Conservation (phyloP, 2,888 invertebrate species). For the Acleris emargana region DNA sequence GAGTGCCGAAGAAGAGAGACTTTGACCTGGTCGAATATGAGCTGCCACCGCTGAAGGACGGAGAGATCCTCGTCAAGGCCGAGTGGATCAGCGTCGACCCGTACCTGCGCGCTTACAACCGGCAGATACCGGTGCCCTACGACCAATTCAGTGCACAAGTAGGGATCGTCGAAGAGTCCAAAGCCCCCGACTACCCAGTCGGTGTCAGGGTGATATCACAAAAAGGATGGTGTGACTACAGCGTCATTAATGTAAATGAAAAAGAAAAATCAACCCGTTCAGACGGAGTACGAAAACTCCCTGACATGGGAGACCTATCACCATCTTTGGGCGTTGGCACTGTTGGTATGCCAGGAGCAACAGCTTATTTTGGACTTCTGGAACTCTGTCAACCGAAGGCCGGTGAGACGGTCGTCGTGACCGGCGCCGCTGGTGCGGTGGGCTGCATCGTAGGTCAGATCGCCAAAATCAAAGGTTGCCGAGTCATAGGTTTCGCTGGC, state of each 20-base stretch:
- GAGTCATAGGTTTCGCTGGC: slow-evolving; percentile 88
- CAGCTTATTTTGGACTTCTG: slow-evolving; percentile 88
- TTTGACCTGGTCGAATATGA: slow-evolving; percentile 84
- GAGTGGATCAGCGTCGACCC: slow-evolving; percentile 61
- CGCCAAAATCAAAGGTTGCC: slow-evolving; percentile 86
- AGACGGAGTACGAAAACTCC: slow-evolving; percentile 62
- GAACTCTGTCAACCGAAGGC: slow-evolving; percentile 87
- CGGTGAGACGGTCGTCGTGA: slow-evolving; percentile 88
- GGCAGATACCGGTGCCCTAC: slow-evolving; percentile 46
- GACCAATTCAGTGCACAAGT: slow-evolving; percentile 58
- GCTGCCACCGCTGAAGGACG: slow-evolving; percentile 81
- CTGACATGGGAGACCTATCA: slow-evolving; percentile 78
- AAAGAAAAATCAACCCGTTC: slow-evolving; percentile 36
- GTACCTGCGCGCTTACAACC: slow-evolving; percentile 48
- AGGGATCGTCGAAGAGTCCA: slow-evolving; percentile 83
- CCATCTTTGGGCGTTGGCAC: slow-evolving; percentile 84
- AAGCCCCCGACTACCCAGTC: slow-evolving; percentile 83
- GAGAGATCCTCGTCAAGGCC: slow-evolving; percentile 63
- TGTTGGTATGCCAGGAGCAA: slow-evolving; percentile 87
- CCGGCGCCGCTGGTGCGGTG: slow-evolving; percentile 89
- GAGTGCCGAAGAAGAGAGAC: slow-evolving; percentile 82
- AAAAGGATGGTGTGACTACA: slow-evolving; percentile 87
- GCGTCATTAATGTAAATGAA: slow-evolving; percentile 45
- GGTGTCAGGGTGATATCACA: slow-evolving; percentile 84
- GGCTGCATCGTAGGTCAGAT: slow-evolving; percentile 90